Evolutionary conservation across 2,888 invertebrate species (phyloP), one percentile per base, ranked within the genome.

Genomic region (Andrena hattorfiana): DNA sequence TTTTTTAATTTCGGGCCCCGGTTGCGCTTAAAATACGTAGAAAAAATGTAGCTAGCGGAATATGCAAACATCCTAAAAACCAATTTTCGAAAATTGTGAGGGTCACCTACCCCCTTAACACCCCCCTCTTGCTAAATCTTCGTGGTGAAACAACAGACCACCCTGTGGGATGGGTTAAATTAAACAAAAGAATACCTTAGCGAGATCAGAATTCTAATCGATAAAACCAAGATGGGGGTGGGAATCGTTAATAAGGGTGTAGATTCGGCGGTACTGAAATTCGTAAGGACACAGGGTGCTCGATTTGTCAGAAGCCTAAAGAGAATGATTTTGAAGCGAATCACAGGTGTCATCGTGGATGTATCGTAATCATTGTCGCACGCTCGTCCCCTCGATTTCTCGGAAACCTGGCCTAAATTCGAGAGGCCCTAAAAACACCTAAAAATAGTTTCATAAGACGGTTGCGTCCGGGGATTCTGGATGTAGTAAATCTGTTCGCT

Each of bases 351-450:
- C 70, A 56, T 60, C 76, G 76, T 54, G 66, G 64, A 48, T 26
- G 72, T 42, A 42, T 72, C 67, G 80, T 79, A 79, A 74, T 74
- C 74, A 83, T 69, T 80, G 79, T 74, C 77, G 69, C 74, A 42
- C 69, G 68, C 59, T 59, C 83, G 74, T 74, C 63, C 74, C 71
- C 54, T 64, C 73, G 69, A 78, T 84, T 84, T 84, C 83, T 62
- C 42, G 69, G 85, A 84, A 85, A 85, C 64, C 84, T 85, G 85
- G 84, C 85, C 84, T 83, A 85, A 85, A 84, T 85, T 76, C 85
- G 84, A 83, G 80, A 82, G 82, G 79, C 75, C 85, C 80, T 83
- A 85, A 85, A 84, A 84, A 84, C 78, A 75, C 81, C 84, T 85
- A 84, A 84, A 85, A 85, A 85, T 85, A 85, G 84, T 85, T 79